These are phyloP conservation scores for Aurelia coerulea DNA, from an alignment of 30 jellyfish, hydroid and myxozoan species.

Conservation along the genomic window DNA sequence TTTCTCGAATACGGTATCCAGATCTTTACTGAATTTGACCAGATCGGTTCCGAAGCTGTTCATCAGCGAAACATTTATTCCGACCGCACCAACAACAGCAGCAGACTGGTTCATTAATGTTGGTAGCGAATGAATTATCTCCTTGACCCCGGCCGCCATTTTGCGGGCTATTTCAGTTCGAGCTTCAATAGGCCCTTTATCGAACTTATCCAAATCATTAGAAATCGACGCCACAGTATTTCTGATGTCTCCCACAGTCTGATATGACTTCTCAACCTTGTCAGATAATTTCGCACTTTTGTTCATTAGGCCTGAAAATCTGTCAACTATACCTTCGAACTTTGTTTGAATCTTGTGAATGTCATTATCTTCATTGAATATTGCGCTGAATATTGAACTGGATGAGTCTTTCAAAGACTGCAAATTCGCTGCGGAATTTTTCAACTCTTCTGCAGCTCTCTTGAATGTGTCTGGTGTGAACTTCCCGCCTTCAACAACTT, in stretches of 20 bases:
- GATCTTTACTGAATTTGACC: constrained; percentile 23
- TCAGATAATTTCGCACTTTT: constrained; percentile 60
- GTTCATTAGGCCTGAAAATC: constrained; percentile 62
- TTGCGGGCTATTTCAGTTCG: constrained; percentile 66
- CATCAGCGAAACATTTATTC: constrained; percentile 72
- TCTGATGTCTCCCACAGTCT: constrained; percentile 56
- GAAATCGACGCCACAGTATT: constrained; percentile 22
- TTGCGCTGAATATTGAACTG: constrained; percentile 67
- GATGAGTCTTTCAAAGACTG: constrained; percentile 74
- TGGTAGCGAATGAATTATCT: constrained; percentile 70
- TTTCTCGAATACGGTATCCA: constrained; percentile 48
- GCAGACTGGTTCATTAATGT: constrained; percentile 69
- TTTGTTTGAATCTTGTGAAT: constrained; percentile 35
- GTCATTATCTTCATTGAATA: constrained; percentile 79
- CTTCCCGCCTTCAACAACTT: constrained; percentile 40
- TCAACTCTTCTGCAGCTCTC: constrained; percentile 65
- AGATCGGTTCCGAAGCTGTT: constrained; percentile 51
- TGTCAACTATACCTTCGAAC: constrained; percentile 69
- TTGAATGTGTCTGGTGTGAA: constrained; percentile 75
- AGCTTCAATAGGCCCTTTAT: constrained; percentile 86
- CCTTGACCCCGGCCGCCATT: constrained; percentile 72
- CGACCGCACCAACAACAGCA: constrained; percentile 56
- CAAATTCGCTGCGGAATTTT: constrained; percentile 65
- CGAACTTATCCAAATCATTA: constrained; percentile 19
- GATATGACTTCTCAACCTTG: constrained; percentile 64